A percentile compares a stretch with the other conserved stretches of the same genome.
Conservation (phyloP, 1,140 invertebrate species). For the Procambarus clarkii region DNA sequence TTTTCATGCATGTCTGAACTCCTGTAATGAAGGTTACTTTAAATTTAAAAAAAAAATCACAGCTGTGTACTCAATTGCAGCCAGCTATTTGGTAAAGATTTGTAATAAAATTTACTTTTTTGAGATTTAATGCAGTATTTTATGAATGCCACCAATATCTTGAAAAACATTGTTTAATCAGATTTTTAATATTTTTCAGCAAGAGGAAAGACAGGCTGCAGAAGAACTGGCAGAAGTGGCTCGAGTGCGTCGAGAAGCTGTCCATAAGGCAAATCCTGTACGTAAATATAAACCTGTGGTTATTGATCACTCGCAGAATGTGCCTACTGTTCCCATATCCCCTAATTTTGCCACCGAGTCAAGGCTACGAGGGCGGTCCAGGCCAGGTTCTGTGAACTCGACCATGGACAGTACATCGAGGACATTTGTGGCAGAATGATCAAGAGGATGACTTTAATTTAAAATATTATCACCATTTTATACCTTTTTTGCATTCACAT, state of each 20-base stretch:
- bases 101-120: too few species aligned
- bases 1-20: too few species aligned
- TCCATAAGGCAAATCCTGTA: conserved; percentile 77
- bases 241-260: conserved; percentile 75
- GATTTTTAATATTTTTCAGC: conserved; percentile 26
- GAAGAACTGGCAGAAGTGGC: conserved; percentile 75
- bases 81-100: too few species aligned
- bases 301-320: conserved; percentile 75
- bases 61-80: too few species aligned
- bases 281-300: conserved; percentile 75
- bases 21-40: too few species aligned
- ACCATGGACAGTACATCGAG: not conserved
- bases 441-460: not conserved
- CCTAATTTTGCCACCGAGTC: conserved; percentile 75
- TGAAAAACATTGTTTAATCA: too few species aligned
- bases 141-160: too few species aligned
- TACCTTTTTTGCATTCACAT: too few species aligned
- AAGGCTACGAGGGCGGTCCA: conserved; percentile 39
- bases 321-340: conserved; percentile 75
- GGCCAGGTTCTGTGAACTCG: conserved; percentile 20
- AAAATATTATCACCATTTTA: too few species aligned
- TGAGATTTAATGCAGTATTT: too few species aligned
- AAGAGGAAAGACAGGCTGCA: conserved; percentile 60
- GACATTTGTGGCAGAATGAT: not conserved
- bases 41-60: too few species aligned